phyloP scores from a whole-genome alignment of 2,888 invertebrate species.

The Sipha maydis region DNA sequence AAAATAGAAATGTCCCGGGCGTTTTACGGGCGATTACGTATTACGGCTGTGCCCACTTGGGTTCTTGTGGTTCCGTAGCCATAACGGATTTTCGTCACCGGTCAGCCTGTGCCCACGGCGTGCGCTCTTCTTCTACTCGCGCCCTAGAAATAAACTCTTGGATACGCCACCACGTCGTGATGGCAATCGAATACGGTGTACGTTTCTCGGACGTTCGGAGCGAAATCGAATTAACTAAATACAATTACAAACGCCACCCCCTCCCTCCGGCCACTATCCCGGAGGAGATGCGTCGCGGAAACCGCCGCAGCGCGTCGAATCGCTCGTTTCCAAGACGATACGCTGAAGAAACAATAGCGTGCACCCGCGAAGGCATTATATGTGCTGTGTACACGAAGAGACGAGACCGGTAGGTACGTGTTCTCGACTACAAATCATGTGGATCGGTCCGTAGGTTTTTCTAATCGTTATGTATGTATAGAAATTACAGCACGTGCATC shows the following conservation, averaged over 20 bases:
- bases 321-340: not conserved
- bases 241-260: too few species aligned
- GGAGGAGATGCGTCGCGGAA: not conserved
- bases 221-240: slow-evolving; percentile 20
- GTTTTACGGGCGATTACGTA: too few species aligned
- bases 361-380: not conserved
- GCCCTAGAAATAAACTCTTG: too few species aligned
- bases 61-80: too few species aligned
- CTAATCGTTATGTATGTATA: not conserved
- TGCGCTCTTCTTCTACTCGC: too few species aligned
- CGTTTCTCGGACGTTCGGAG: not conserved
- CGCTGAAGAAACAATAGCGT: not conserved
- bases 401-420: not conserved
- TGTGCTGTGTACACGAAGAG: not conserved
- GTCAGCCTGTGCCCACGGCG: too few species aligned
- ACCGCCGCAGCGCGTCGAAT: not conserved
- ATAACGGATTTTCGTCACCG: too few species aligned
- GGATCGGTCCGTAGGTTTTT: slow-evolving; percentile 26
- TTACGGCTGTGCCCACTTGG: too few species aligned
- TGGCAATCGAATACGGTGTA: not conserved
- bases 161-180: too few species aligned
- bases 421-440: slow-evolving; percentile 40
- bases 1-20: too few species aligned
- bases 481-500: not conserved
- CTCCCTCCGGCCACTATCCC: not conserved